Evolutionary conservation across 1,140 invertebrate genomes (phyloP), one percentile per base, ranked within the genome.

Genomic region (Ridgeia piscesae): DNA sequence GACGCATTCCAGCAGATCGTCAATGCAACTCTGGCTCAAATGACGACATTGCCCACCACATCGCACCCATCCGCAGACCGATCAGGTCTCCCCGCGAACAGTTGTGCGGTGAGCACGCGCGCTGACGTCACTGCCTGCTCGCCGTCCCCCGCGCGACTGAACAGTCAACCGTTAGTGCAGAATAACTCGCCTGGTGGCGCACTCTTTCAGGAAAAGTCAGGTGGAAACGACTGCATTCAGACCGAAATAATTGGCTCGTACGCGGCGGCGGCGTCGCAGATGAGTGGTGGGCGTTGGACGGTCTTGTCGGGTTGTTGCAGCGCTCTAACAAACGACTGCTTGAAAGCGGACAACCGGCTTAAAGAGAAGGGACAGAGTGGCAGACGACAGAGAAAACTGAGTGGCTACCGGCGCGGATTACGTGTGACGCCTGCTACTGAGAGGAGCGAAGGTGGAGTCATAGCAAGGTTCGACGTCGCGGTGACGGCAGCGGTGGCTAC

Each of bases 1-100:
- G 89, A 90, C 89, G 34, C 34, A 35, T 90, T 90, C 89, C 89
- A 90, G n/a, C 34, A 42, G 89, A 90, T 90, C 89, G 34, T 90
- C 89, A 90, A 90, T n/a, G 89, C 34, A 42, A 90, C 89, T 17
- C n/a, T 90, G 89, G 89, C 27, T 90, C 14, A 90, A n/a, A 90
- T 90, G 89, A 77, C 58, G 58, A 90, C 89, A 77, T 21, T 77
- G 58, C 58, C 58, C 58, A 77, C 6, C 58, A 31, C 58, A 31
- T 4, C 58, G 58, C 58, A 77, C 58, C 27, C 58, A 21, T 77
- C 58, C 58, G 27, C 58, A 9, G 58, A 77, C 58, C 58, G 58
- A 31, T 21, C 27, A 0, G 58, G 58, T 77, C 58, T 77, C 58
- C 58, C 58, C 17, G 58, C 58, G 58, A 77, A 77, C 58, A 31